Conservation (phyloP, 2,113 vertebrate genomes). For the Riparia riparia region DNA sequence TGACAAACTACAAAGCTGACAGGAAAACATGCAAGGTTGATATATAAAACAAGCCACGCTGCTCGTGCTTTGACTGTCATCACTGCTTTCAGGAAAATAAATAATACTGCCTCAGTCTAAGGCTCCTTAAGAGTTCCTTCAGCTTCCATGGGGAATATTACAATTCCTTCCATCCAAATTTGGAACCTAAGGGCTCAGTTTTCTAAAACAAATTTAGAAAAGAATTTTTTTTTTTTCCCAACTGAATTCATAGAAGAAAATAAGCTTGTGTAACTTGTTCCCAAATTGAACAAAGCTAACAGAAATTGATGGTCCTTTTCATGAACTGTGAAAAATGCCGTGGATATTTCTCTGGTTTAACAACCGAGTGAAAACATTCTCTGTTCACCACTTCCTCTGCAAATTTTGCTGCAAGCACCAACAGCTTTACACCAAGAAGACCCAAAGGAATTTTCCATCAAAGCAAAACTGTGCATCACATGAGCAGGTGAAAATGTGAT, state of each 20-base stretch:
- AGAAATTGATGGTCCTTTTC: constrained; percentile 28
- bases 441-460: constrained; percentile 57
- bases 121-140: neutral
- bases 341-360: constrained; percentile 35
- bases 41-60: constrained; percentile 8
- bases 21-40: constrained; percentile 32
- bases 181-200: neutral
- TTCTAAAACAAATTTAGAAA: neutral
- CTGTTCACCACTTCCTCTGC: constrained; percentile 16
- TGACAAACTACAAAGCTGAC: constrained; percentile 56
- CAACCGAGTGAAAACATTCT: constrained; percentile 13
- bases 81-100: constrained; percentile 26
- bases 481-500: constrained; percentile 66
- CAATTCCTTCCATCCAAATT: neutral
- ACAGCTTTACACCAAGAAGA: constrained; percentile 52
- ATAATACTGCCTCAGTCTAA: neutral
- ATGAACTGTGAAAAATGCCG: constrained; percentile 26
- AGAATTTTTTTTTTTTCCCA: neutral
- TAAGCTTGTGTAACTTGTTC: neutral
- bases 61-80: neutral
- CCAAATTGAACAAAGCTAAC: constrained; percentile 18
- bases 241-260: neutral
- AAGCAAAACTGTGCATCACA: constrained; percentile 22
- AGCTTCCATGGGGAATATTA: neutral
- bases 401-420: constrained; percentile 47